phyloP scores from a whole-genome alignment of 2,888 invertebrate species.

The Cenopis cana region DNA sequence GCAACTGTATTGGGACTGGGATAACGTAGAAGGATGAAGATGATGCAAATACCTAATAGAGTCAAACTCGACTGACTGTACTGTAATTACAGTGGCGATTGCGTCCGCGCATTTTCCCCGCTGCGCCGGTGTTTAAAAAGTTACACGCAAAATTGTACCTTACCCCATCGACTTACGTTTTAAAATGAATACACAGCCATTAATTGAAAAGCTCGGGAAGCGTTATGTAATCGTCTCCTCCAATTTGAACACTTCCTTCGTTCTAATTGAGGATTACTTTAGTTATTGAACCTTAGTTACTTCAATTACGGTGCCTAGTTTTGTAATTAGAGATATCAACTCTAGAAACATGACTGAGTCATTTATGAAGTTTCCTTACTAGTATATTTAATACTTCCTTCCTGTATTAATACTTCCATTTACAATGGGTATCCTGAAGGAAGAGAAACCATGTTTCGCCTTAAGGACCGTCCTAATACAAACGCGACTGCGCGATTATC shows the following conservation, averaged over 20 bases:
- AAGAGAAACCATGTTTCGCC: no score
- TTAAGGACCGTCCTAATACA: no score
- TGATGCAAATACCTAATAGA: no score
- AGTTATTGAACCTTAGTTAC: background rate
- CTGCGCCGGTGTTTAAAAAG: background rate
- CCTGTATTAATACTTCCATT: background rate
- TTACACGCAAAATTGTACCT: background rate
- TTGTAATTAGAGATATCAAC: background rate
- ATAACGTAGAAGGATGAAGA: no score
- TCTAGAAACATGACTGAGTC: background rate
- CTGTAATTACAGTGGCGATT: conserved; percentile 16
- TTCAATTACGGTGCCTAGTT: background rate
- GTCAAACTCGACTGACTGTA: background rate
- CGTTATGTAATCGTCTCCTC: conserved; percentile 7
- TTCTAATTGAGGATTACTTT: conserved; percentile 13
- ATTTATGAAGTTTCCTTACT: background rate
- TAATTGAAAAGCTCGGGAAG: conserved; percentile 25
- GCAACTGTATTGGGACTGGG: no score
- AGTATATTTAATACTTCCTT: background rate
- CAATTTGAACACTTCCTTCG: conserved; percentile 12
- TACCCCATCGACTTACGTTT: background rate
- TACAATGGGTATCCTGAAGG: background rate
- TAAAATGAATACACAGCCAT: background rate
- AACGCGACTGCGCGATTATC: no score
- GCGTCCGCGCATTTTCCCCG: conserved; percentile 12